Evolutionary conservation across 2,113 vertebrate genomes (phyloP).

Genomic region (Bos taurus): ARS-UCD2.0 NC_037348.1:35219501-35220000

Average conservation of each 20-base stretch:
- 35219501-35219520: too few relatives aligned
- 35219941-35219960: neutral
- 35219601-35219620: neutral
- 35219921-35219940: neutral
- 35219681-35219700: neutral
- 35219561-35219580: neutral
- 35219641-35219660: neutral
- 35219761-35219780: neutral
- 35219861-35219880: neutral
- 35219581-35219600: neutral
- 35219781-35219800: neutral
- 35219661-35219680: conserved; percentile 4
- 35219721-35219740: neutral
- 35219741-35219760: neutral
- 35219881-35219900: neutral
- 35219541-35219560: neutral
- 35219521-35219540: neutral
- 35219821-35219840: neutral
- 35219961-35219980: neutral
- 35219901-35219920: neutral
- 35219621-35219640: neutral
- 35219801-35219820: neutral
- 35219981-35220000: neutral
- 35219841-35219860: neutral
- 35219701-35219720: conserved; percentile 2